Evolutionary conservation across 2,888 invertebrate genomes (phyloP), one percentile per base, ranked within the genome.

Genomic region (Meandrusa payeni): DNA sequence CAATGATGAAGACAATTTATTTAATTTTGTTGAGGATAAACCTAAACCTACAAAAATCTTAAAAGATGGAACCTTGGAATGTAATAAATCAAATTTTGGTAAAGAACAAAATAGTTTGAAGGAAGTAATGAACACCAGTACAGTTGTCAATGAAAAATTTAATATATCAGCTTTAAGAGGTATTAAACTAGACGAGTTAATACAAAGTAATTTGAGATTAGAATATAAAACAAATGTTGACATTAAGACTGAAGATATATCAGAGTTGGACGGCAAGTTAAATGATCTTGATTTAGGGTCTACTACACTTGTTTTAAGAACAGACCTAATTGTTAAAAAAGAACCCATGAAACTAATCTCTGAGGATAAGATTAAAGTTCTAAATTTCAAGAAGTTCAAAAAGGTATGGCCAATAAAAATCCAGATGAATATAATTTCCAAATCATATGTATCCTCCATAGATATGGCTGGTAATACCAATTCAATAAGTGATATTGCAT

Each of bases 321-420:
- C 60, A 26, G 69, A 74, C 52, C 68, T 86, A 46, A 75, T 86
- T 53, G 63, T 83, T 2, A 85, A 86, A 55, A 76, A 69, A 47
- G 82, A 83, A 51, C 64, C 72, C 1, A 37, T 69, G 32, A 33
- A 51, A 28, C 17, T 60, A 27, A 51, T 62, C 44, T 52, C 64
- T 42, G 61, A 61, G 27, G 59, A 55, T 40, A 41, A 28, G n/a
- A n/a, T n/a, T 32, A 52, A 55, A 41, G 44, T 66, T 0, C 76
- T 64, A 43, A 86, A 87, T 57, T 87, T 85, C 54, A 87, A 87
- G 47, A 87, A 72, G 48, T 86, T 87, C 46, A 83, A 82, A 58
- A 87, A 87, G 50, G 76, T 86, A 9, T 86, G 86, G 86, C 87
- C 86, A 46, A 27, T 81, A 3, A 82, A 74, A 56, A 75, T 69